These are phyloP conservation scores for Tiphia femorata DNA, from an alignment of 2,888 invertebrate genomes.

Conservation along the genomic window DNA sequence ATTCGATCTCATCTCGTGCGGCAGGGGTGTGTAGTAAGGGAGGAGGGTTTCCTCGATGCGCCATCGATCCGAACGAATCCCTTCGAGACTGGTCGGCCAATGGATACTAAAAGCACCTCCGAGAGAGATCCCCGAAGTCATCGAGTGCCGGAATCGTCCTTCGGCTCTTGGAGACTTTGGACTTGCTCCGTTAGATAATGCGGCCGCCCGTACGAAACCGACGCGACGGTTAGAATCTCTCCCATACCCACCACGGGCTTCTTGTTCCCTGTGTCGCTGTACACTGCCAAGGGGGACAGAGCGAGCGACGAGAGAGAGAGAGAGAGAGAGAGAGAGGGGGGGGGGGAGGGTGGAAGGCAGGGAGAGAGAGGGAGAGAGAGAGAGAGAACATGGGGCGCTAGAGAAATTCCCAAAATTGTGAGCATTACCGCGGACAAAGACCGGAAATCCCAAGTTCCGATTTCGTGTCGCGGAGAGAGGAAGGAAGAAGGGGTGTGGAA, in stretches of 20 bases:
- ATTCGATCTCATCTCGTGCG: slow-evolving; percentile 31
- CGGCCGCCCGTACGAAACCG: slow-evolving; percentile 41
- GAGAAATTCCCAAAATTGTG: slow-evolving; percentile 50
- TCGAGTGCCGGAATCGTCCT: slow-evolving; percentile 37
- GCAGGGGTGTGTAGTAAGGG: too few species aligned
- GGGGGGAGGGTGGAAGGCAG: too few species aligned
- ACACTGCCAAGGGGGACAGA: too few species aligned
- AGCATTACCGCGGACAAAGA: slow-evolving; percentile 47
- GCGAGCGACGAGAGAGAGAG: too few species aligned
- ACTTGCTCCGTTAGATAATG: slow-evolving; percentile 55
- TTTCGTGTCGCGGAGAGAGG: slow-evolving; percentile 16
- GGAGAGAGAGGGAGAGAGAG: too few species aligned
- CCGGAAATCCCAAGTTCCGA: slow-evolving; percentile 34
- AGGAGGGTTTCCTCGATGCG: slow-evolving; percentile 23
- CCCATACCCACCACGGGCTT: slow-evolving; percentile 36
- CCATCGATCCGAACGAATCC: slow-evolving; percentile 34
- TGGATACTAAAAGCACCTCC: slow-evolving; percentile 34
- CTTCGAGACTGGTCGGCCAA: slow-evolving; percentile 22
- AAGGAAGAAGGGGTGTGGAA: neutral
- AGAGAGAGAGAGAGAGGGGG: too few species aligned
- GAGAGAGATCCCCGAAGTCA: slow-evolving; percentile 30
- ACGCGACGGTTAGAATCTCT: slow-evolving; percentile 40
- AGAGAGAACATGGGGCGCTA: too few species aligned
- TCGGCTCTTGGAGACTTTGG: slow-evolving; percentile 35
- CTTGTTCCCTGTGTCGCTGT: slow-evolving; percentile 35